phyloP scores from a whole-genome alignment of 2,113 vertebrate genomes.

The Indicator indicator region DNA sequence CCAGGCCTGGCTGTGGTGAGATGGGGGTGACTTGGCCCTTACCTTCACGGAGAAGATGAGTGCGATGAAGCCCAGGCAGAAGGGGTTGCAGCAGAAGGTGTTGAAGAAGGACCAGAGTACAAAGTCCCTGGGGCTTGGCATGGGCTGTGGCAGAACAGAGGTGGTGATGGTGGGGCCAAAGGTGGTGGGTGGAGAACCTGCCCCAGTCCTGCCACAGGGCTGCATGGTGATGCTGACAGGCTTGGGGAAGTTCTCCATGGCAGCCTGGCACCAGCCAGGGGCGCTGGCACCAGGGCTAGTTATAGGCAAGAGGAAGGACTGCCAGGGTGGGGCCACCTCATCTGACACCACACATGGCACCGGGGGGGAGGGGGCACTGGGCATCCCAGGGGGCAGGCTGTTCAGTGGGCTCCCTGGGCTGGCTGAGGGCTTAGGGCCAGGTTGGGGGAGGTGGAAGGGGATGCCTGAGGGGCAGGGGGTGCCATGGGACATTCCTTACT shows the following conservation, averaged over 20 bases:
- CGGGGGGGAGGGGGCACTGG: rapidly evolving
- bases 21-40: background rate
- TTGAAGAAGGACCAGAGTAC: slow-evolving; percentile 13
- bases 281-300: rapidly evolving
- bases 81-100: background rate
- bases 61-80: background rate
- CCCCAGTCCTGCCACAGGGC: background rate
- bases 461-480: background rate
- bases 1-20: background rate
- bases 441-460: background rate
- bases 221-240: background rate
- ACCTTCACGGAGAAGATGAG: slow-evolving; percentile 8
- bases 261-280: rapidly evolving
- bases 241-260: background rate
- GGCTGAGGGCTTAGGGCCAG: background rate
- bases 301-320: background rate
- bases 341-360: too few relatives aligned
- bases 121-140: background rate
- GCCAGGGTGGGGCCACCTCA: background rate
- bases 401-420: background rate
- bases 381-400: rapidly evolving
- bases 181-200: background rate
- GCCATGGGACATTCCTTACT: rapidly evolving
- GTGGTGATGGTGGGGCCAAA: background rate
- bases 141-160: rapidly evolving